These are phyloP conservation scores for Patiria miniata DNA, from an alignment of 35 echinoderm and acorn worm genomes.

Conservation along the genomic window DNA sequence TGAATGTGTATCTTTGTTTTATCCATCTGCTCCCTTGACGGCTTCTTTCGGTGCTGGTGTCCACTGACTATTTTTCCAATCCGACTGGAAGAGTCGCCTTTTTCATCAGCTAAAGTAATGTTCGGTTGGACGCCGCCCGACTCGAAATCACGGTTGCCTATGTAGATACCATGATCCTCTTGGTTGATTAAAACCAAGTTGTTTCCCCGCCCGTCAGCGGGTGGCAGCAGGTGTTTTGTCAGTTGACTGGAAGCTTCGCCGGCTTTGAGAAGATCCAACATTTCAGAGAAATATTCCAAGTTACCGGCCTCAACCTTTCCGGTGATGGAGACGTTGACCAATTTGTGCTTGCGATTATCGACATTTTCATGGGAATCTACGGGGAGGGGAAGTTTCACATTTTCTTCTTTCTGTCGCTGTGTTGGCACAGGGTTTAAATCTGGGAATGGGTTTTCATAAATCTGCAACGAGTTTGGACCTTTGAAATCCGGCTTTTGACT, in stretches of 20 bases:
- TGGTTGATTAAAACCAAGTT: not conserved
- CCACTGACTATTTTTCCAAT: not conserved
- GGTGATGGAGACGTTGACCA: slow-evolving; percentile 1
- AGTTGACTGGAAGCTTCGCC: not conserved
- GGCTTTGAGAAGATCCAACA: not conserved
- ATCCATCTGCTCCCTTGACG: not conserved
- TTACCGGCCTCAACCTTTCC: not conserved
- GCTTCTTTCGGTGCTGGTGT: not conserved
- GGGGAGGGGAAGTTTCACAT: not conserved
- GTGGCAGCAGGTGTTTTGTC: not conserved
- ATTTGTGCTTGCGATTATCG: not conserved
- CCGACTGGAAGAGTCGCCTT: too few species aligned
- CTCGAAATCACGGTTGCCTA: not conserved
- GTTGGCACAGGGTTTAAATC: not conserved
- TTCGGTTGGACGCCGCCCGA: not conserved
- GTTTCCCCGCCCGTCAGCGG: not conserved
- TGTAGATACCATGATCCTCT: not conserved
- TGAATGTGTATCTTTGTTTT: not conserved
- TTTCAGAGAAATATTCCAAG: not conserved
- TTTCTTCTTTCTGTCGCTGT: not conserved
- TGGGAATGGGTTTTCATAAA: slow-evolving; percentile 7
- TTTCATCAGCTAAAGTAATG: not conserved
- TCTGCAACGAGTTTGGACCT: not conserved
- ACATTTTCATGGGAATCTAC: not conserved
- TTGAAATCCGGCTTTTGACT: not conserved